phyloP scores from a whole-genome alignment of 2,888 invertebrate species.

The Hoplodrina blanda region DNA sequence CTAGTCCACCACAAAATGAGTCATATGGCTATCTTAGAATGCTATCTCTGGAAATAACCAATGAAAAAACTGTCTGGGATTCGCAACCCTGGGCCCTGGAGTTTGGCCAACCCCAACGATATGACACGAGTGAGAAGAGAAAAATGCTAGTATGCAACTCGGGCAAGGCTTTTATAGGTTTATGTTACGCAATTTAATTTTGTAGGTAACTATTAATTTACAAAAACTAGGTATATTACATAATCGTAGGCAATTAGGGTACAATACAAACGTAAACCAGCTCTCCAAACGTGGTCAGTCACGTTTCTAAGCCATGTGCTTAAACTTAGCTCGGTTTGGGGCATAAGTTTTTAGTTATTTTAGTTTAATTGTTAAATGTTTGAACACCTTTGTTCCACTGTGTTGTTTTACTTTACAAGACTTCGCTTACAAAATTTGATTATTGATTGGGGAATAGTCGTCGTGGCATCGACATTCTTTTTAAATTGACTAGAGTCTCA shows the following conservation, averaged over 20 bases:
- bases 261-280: slow-evolving; percentile 16
- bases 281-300: slow-evolving; percentile 33
- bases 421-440: slow-evolving; percentile 28
- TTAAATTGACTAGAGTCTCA: slow-evolving; percentile 33
- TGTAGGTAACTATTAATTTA: slow-evolving; percentile 7
- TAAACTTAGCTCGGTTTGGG: slow-evolving; percentile 14
- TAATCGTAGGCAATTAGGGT: slow-evolving; percentile 9
- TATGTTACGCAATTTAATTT: neutral
- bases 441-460: slow-evolving; percentile 29
- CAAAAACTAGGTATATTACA: slow-evolving; percentile 2
- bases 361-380: slow-evolving; percentile 28
- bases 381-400: slow-evolving; percentile 14
- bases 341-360: slow-evolving; percentile 16
- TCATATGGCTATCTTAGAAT: neutral
- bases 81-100: slow-evolving; percentile 21
- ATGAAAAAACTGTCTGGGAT: slow-evolving; percentile 29
- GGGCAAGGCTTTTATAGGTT: neutral
- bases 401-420: slow-evolving; percentile 29
- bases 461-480: slow-evolving; percentile 32
- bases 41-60: slow-evolving; percentile 14
- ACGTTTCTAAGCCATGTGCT: slow-evolving; percentile 43
- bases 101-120: neutral
- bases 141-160: neutral
- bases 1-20: neutral
- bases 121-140: neutral